Evolutionary conservation across 2,888 invertebrate species (phyloP).

Genomic region (Cryptocheilus praepositus): DNA sequence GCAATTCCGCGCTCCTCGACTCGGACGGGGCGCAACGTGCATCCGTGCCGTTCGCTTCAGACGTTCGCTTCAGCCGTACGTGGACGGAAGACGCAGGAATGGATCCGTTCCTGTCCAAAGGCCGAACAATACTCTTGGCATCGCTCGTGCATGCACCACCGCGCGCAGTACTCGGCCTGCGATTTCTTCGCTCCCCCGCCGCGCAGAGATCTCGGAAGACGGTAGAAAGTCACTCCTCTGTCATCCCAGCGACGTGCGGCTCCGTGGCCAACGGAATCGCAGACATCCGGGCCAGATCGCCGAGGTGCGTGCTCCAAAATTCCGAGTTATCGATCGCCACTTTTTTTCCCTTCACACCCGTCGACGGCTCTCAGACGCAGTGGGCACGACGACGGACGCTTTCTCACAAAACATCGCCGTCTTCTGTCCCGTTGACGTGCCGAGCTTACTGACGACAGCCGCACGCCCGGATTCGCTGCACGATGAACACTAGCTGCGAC

Average conservation of each 20-base stretch:
- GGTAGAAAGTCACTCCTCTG: conserved; percentile 31
- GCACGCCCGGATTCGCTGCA: not conserved
- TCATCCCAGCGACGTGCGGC: conserved; percentile 29
- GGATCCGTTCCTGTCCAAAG: conserved; percentile 30
- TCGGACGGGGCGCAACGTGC: conserved; percentile 20
- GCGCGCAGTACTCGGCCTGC: conserved; percentile 23
- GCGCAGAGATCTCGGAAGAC: conserved; percentile 29
- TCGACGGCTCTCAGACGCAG: no score
- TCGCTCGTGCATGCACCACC: conserved; percentile 33
- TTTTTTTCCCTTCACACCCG: no score
- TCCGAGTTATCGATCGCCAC: conserved; percentile 51
- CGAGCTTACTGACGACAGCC: not conserved
- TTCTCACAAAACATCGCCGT: not conserved
- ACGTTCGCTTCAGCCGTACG: conserved; percentile 16
- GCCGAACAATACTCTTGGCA: conserved; percentile 30
- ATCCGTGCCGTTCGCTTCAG: conserved; percentile 3
- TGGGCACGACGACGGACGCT: not conserved
- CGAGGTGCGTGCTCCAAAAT: conserved; percentile 38
- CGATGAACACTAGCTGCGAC: conserved; percentile 27
- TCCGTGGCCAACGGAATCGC: conserved; percentile 10
- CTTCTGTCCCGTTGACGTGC: not conserved
- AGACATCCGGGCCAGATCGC: conserved; percentile 29
- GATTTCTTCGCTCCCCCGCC: conserved; percentile 24
- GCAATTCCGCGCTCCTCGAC: not conserved
- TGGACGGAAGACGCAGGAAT: conserved; percentile 37